Evolutionary conservation across 2,888 invertebrate genomes (phyloP), one percentile per base, ranked within the genome.

Genomic region (Xanthorhoe designata): DNA sequence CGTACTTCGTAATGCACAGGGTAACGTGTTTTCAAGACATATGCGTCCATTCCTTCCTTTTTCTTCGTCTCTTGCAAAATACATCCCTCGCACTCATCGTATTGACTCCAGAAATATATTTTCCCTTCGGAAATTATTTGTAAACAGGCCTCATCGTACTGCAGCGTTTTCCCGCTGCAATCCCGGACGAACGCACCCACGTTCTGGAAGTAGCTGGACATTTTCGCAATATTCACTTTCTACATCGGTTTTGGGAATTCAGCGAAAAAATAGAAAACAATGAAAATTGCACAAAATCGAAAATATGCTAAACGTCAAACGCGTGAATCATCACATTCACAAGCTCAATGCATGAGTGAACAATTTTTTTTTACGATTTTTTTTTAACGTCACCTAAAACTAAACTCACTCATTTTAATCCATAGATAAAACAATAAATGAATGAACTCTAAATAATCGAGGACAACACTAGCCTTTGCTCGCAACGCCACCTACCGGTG

Each of bases 61-160:
- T 73, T 76, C 3, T 76, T 75, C 4, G 81, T 88, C 38, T 85
- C 74, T 77, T 84, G 72, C 63, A 91, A 75, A 51, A 69, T 76
- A 70, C 92, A 92, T 45, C 89, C 88, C 68, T 94, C 88, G 62
- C 94, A 94, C 73, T 92, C 94, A 42, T 87, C 87, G 73, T 90
- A 91, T 73, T 94, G 93, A 71, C 89, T 91, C 88, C 83, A 89
- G 75, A 94, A 89, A 56, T 70, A 80, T 38, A 94, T 78, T 66
- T 78, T 70, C 67, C 83, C 78, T 0, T 83, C 76, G 8, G 90
- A 83, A 47, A 84, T 70, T 58, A 94, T 83, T 80, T 89, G 85
- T 79, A 94, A 85, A 82, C 94, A 94, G 61, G 94, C 92, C 78
- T 93, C 85, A 72, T 94, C 94, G 68, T 83, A 89, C 8, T 78